Percentiles rank a stretch among this genome's conserved stretches.
Conservation (phyloP, 2,113 vertebrate genomes). For the Phylloscopus trochilus region DNA sequence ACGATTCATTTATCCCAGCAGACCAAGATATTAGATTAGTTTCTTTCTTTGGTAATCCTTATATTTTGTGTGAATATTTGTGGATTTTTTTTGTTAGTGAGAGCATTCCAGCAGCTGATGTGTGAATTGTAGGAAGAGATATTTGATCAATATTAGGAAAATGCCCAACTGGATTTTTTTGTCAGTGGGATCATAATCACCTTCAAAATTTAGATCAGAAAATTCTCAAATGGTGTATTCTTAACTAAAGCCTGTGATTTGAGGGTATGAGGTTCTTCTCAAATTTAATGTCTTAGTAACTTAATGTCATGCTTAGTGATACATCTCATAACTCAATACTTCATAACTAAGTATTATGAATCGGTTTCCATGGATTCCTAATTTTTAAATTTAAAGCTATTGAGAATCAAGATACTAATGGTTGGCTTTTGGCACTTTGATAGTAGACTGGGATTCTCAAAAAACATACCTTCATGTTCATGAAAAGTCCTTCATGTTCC, state of each 20-base stretch:
- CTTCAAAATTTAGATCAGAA: neutral
- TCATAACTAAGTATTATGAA: neutral
- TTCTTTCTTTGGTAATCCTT: neutral
- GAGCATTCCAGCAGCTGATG: neutral
- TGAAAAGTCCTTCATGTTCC: neutral
- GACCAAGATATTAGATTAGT: neutral
- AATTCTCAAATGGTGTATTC: neutral
- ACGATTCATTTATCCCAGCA: neutral
- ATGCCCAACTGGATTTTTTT: neutral
- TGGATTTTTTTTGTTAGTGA: neutral
- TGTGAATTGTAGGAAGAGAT: neutral
- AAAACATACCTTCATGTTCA: neutral
- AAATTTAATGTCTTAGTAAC: neutral
- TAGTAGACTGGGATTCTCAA: neutral
- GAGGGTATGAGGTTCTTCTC: neutral
- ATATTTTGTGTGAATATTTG: accelerated
- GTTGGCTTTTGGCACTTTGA: neutral
- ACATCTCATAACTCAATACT: neutral
- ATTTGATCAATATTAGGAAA: neutral
- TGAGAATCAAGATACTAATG: neutral
- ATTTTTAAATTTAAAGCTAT: neutral
- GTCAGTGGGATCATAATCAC: neutral
- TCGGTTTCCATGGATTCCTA: neutral
- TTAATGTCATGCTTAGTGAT: neutral
- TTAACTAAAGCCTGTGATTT: neutral